Evolutionary conservation across 1,140 invertebrate species (phyloP), one percentile per base, ranked within the genome.

Genomic region (Papilio aristodemus): DNA sequence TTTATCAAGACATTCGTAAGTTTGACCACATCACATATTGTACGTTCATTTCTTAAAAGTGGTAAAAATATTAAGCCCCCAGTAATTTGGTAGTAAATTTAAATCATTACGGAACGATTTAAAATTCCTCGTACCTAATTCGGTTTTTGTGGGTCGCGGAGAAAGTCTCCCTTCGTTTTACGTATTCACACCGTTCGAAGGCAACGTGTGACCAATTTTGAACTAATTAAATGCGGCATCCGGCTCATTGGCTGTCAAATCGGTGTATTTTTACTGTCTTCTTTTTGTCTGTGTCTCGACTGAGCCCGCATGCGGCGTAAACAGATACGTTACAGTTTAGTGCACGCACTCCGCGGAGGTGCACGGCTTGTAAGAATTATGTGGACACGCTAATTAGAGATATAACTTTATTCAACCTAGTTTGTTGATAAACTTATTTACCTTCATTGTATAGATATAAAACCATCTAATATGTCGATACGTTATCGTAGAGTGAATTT

Each of bases 191-290:
- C 62, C 37, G 62, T 43, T 22, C 22, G 19, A 7, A 72, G 72
- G 68, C 72, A 77, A 80, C 71, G 75, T 81, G 75, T 39, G 74
- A 73, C 75, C 80, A 85, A 85, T 86, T 85, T 80, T 69, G 76
- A 80, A 83, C 82, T 85, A 90, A 89, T 90, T 90, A 89, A 81
- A 81, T 54, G 22, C 71, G 73, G 80, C 86, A 89, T 90, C 87
- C 87, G 86, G 83, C 80, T 86, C 83, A 85, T 87, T 88, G 80
- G 78, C 77, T 84, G 86, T 87, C 87, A 87, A 87, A 85, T 88
- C 71, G 78, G 74, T 73, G 81, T 80, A 79, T 75, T 75, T 74
- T 73, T 41, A 68, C 19, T 22, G 68, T 78, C 80, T 85, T 85
- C 85, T 77, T 41, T 64, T 27, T 64, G 39, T 62, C 37, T 19